These are phyloP conservation scores for Heliangelus exortis DNA, from an alignment of 2,797 vertebrate genomes.

Conservation along the genomic window DNA sequence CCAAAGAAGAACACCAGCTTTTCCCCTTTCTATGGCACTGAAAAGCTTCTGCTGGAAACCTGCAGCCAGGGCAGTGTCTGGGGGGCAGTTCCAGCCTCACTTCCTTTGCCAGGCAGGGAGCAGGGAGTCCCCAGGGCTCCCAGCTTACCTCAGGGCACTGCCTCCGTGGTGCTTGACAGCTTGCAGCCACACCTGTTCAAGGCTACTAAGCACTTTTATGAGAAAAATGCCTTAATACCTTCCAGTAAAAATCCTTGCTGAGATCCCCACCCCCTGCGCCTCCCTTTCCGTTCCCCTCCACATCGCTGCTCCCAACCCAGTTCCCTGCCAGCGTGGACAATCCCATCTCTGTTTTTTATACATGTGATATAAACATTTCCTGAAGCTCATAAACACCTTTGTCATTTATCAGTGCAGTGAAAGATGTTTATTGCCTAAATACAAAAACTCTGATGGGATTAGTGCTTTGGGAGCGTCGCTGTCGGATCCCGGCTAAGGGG, in stretches of 20 bases:
- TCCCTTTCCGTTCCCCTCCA: not conserved
- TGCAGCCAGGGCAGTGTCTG: not conserved
- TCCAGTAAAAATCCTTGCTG: constrained; percentile 2
- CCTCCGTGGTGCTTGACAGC: not conserved
- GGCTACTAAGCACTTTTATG: constrained; percentile 56
- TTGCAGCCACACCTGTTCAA: constrained; percentile 64
- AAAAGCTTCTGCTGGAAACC: not conserved
- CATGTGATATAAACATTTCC: constrained; percentile 62
- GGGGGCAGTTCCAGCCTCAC: constrained; percentile 10
- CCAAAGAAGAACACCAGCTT: not conserved
- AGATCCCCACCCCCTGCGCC: not conserved
- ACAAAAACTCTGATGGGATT: constrained; percentile 49
- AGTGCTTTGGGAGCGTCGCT: not conserved
- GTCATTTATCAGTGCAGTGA: constrained; percentile 60
- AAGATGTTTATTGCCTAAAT: constrained; percentile 73
- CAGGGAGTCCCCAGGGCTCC: not conserved
- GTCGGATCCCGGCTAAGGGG: not conserved
- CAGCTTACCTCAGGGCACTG: not conserved
- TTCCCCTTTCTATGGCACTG: not conserved
- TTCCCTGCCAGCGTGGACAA: not conserved
- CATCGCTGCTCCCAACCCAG: not conserved
- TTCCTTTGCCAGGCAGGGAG: not conserved
- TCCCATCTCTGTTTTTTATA: constrained; percentile 17
- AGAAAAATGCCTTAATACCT: constrained; percentile 45
- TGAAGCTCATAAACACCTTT: constrained; percentile 74